phyloP scores from a whole-genome alignment of 2,113 vertebrate genomes.

The Aramus guarauna region DNA sequence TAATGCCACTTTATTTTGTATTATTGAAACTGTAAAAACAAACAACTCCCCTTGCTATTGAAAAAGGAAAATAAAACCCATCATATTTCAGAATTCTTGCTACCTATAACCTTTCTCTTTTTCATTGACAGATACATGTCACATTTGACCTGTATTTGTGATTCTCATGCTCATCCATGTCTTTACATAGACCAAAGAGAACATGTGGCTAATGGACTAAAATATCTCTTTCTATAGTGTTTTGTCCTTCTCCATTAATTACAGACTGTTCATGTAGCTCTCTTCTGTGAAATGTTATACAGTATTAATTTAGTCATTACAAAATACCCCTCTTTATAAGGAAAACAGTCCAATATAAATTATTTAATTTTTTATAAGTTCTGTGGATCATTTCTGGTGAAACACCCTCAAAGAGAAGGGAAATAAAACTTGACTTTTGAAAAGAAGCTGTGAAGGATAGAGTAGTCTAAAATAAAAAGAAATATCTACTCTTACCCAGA shows the following conservation, averaged over 20 bases:
- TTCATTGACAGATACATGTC: fast-evolving
- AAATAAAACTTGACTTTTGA: neutral
- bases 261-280: neutral
- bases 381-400: neutral
- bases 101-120: neutral
- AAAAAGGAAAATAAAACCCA: neutral
- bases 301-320: neutral
- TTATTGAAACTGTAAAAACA: neutral
- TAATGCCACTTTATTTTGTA: neutral
- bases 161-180: neutral
- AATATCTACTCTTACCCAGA: neutral
- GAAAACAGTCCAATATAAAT: neutral
- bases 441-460: neutral
- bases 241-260: neutral
- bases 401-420: neutral
- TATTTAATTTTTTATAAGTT: neutral
- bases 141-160: neutral
- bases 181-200: neutral
- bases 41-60: neutral
- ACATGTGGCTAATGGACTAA: neutral
- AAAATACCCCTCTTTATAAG: neutral
- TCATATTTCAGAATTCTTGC: neutral
- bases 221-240: neutral
- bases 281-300: neutral
- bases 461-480: neutral